phyloP scores from a whole-genome alignment of 2,888 invertebrate genomes.

The Apomyelois bistriatella region DNA sequence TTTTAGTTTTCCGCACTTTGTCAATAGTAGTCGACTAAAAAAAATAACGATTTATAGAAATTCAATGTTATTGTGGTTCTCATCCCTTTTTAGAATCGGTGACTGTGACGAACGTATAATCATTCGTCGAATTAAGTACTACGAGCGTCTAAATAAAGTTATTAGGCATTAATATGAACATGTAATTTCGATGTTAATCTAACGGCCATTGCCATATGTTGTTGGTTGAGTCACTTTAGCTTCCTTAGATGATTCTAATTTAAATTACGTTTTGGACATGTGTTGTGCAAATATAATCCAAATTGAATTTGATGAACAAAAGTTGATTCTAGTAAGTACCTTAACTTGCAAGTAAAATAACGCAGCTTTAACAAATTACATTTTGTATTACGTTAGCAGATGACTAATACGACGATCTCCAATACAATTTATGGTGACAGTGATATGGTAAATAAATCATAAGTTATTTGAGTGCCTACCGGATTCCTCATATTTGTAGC shows the following conservation, averaged over 20 bases:
- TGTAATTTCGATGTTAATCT: background rate
- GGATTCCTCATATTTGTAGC: background rate
- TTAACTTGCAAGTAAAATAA: background rate
- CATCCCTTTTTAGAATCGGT: background rate
- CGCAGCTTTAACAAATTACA: too few species aligned
- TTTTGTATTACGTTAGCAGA: too few species aligned
- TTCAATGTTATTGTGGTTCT: background rate
- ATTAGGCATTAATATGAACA: conserved; percentile 1
- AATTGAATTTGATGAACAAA: background rate
- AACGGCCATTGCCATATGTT: background rate
- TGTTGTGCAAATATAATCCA: background rate
- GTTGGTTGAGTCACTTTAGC: background rate
- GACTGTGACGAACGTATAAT: background rate
- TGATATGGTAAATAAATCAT: background rate
- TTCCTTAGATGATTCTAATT: background rate
- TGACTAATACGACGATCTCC: too few species aligned
- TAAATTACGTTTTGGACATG: background rate
- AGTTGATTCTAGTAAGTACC: background rate
- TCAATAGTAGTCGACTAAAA: background rate
- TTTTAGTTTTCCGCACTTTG: background rate
- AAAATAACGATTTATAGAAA: background rate
- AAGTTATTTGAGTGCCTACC: conserved; percentile 1
- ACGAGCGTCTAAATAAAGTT: background rate
- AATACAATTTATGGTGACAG: background rate
- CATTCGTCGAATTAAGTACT: background rate